A percentile compares a stretch with the other conserved stretches of the same genome.
These are phyloP conservation scores for Chiloscyllium punctatum DNA, from an alignment of 2,797 vertebrate species.

Conservation along the genomic window DNA sequence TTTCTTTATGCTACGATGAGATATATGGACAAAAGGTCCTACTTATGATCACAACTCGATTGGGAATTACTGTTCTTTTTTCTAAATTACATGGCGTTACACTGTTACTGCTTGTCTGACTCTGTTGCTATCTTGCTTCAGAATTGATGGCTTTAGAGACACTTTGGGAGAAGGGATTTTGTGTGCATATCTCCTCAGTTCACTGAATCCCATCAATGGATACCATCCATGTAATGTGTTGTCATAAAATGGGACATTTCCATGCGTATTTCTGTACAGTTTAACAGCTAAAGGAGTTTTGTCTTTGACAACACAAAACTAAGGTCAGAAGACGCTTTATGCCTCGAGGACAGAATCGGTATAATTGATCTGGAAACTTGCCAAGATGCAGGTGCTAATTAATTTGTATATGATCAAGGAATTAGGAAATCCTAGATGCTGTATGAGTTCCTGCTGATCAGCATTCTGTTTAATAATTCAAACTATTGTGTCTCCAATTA, in stretches of 20 bases:
- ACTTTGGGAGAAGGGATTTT: not conserved
- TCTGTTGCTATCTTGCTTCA: not conserved
- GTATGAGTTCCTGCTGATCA: not conserved
- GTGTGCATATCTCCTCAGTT: not conserved
- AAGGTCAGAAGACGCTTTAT: not conserved
- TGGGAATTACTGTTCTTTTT: not conserved
- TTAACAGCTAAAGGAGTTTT: not conserved
- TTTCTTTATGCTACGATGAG: too few relatives aligned
- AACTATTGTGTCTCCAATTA: not conserved
- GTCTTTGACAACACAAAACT: not conserved
- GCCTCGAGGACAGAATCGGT: not conserved
- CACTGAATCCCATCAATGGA: too few relatives aligned
- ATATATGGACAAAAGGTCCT: not conserved
- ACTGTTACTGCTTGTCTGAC: not conserved
- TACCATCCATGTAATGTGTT: not conserved
- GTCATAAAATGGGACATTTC: not conserved
- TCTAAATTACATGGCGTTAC: not conserved
- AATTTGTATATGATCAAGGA: conserved; percentile 24
- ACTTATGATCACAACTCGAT: not conserved
- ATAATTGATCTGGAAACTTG: conserved; percentile 9
- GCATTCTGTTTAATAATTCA: conserved; percentile 15
- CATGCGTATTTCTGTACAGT: not conserved
- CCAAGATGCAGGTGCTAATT: not conserved
- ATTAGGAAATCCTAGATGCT: not conserved
- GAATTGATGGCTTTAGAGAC: not conserved